Evolutionary conservation across 2,113 vertebrate genomes (phyloP), one percentile per base, ranked within the genome.

Genomic region (Cinclus cinclus): DNA sequence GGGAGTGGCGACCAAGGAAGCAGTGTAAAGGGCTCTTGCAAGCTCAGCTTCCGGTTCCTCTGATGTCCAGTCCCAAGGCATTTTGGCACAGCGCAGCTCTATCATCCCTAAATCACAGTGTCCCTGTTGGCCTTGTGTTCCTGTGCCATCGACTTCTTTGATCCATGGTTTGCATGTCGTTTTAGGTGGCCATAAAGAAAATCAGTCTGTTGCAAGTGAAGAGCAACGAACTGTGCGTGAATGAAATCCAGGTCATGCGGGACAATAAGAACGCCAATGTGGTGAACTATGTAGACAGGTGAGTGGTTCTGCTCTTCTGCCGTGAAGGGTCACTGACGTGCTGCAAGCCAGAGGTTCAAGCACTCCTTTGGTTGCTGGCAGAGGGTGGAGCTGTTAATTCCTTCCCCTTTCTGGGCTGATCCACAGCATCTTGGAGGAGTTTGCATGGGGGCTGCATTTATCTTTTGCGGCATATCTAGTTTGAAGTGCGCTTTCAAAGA

Each of bases 261-360:
- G 5, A 27, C 35, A n/a, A 9, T 4, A 53, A n/a, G 59, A n/a
- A 78, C 7, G 4, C 24, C 59, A 64, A 64, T 31, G 8, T 53
- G 2, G 75, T 78, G 14, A 63, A 2, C 37, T 64, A 52, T 3
- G 5, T 64, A 22, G 47, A 64, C 24, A 64, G 60, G 60, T 42
- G 76, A 64, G 49, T 30, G 37, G 18, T 44, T 30, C 10, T 74
- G 41, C 41, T 58, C 13, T 21, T 42, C 11, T n/a, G 30, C 31
- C 3, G 0, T 5, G 47, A 30, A 14, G 24, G 37, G 14, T 18
- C 31, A 5, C 18, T 28, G 5, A 10, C 24, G 5, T 28, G 23
- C 60, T 28, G 37, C 31, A 52, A 35, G 47, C 19, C 47, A 35
- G 39, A 53, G 31, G 7, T 53, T 42, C 37, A 53, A 2, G 3